A percentile compares a stretch with the other conserved stretches of the same genome.
These are phyloP conservation scores for Calycopis cecrops DNA, from an alignment of 1,140 invertebrate species.

Conservation along the genomic window DNA sequence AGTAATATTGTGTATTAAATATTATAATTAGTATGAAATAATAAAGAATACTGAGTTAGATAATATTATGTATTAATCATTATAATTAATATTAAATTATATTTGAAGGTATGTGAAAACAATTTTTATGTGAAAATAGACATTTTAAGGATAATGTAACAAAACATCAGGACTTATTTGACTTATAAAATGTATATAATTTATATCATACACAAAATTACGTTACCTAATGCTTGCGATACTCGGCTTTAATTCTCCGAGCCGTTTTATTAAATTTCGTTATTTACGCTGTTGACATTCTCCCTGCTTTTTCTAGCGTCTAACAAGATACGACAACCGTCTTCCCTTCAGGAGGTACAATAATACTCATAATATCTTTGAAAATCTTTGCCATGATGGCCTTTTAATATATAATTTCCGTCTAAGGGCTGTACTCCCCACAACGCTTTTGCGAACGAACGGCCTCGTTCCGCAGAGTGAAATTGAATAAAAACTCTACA, in stretches of 20 bases:
- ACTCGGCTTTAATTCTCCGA: conserved; percentile 12
- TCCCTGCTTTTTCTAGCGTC: conserved; percentile 27
- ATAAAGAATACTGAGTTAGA: too few species aligned
- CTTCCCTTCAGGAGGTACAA: conserved; percentile 41
- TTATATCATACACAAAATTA: too few species aligned
- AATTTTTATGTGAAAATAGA: too few species aligned
- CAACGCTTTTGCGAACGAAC: conserved; percentile 33
- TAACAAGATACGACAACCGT: conserved; percentile 31
- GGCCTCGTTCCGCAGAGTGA: conserved; percentile 17
- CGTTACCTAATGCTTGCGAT: too few species aligned
- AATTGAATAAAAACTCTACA: conserved; percentile 17
- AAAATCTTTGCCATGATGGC: conserved; percentile 57
- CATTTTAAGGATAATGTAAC: too few species aligned
- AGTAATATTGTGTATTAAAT: too few species aligned
- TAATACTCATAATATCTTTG: conserved; percentile 60
- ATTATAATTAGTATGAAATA: too few species aligned
- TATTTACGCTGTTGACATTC: conserved; percentile 43
- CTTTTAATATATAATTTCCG: conserved; percentile 70
- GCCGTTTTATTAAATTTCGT: conserved; percentile 66
- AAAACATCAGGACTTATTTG: too few species aligned
- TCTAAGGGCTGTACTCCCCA: conserved; percentile 41
- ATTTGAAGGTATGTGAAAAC: too few species aligned
- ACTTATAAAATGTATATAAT: too few species aligned
- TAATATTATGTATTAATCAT: too few species aligned
- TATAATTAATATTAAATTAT: too few species aligned